Evolutionary conservation across 2,797 vertebrate genomes (phyloP), one percentile per base, ranked within the genome.

Genomic region (Trachops cirrhosus): DNA sequence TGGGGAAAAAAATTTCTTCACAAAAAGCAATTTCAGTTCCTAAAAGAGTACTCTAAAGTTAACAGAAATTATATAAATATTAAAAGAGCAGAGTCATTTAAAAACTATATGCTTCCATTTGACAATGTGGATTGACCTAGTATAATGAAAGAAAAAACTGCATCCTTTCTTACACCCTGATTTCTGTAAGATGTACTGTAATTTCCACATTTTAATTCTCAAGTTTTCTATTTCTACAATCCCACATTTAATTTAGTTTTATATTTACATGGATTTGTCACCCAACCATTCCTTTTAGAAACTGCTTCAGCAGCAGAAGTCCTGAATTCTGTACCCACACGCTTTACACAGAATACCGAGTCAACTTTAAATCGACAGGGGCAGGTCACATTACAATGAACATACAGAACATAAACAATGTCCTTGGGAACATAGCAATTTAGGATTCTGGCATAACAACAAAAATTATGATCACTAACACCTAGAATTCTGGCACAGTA

Each of bases 171-270:
- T 16, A 67, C 14, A 74, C 21, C 15, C 44, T 0, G 4, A 54
- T 62, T 94, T 91, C 71, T 50, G 2, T 78, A 94, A 83, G 37
- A 54, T n/a, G 15, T 52, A 39, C 24, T 67, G 37, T 14, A 89
- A 71, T 68, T 78, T 11, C 54, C 21, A 79, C 34, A 74, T 87
- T 96, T 95, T 94, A 91, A 89, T 86, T 87, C 67, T 83, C 80
- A 62, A 57, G 19, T 67, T 94, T 89, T 52, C 59, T 59, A 86
- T 67, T 92, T 95, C 18, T 44, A 57, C 16, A 89, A 79, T 80
- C 85, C 22, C 14, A 86, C 39, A 78, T 87, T 95, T 93, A 88
- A 86, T 78, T 83, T 84, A 57, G 14, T 44, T 95, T 91, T 52
- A 75, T 41, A 90, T 64, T 93, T 95, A 96, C 94, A 79, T 29